These are phyloP conservation scores for Dolichopus griseipennis DNA, from an alignment of 2,888 invertebrate species.

Conservation along the genomic window DNA sequence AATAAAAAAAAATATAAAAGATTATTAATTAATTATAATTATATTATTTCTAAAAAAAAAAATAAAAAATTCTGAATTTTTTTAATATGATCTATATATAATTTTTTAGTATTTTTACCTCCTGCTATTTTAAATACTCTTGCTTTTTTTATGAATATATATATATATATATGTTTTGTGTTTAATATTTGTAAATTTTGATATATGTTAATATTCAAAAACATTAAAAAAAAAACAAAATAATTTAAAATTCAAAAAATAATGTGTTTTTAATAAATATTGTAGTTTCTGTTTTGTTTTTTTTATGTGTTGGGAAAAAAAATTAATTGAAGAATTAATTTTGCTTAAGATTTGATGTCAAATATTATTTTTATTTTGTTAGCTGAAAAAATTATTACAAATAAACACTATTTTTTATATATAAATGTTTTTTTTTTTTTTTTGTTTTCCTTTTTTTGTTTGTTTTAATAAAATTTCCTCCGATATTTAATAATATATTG, in stretches of 20 bases:
- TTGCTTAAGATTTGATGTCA: background rate
- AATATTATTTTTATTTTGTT: background rate
- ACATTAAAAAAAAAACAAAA: background rate
- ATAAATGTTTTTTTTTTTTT: background rate
- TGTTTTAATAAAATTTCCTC: background rate
- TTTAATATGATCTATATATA: no score
- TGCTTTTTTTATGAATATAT: no score
- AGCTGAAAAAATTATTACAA: background rate
- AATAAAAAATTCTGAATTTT: no score
- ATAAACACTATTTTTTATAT: background rate
- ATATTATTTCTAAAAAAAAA: no score
- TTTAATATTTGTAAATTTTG: background rate
- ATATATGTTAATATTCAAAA: background rate
- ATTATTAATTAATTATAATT: no score
- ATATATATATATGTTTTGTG: no score
- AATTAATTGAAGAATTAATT: background rate
- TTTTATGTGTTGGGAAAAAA: background rate
- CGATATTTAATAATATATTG: background rate
- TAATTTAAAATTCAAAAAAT: background rate
- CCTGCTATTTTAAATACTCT: no score
- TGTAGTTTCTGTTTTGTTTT: background rate
- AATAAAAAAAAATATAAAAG: no score
- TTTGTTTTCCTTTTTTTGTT: background rate
- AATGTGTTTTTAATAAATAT: no score
- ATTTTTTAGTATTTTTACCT: no score